Evolutionary conservation across 2,888 invertebrate genomes (phyloP).

Genomic region (Sphecodes monilicornis): DNA sequence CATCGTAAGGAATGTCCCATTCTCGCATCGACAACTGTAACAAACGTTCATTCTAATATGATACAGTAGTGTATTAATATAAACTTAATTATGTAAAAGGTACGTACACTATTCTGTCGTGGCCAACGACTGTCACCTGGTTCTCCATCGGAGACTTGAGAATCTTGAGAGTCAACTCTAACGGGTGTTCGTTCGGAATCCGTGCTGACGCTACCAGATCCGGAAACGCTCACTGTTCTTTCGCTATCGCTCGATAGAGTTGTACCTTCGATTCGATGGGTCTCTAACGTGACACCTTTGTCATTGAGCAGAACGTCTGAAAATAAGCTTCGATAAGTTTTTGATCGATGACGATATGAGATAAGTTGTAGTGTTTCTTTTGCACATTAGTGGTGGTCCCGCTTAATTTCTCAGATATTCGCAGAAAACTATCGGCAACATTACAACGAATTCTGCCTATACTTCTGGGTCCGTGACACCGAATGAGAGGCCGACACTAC

Average conservation of each 20-base stretch:
- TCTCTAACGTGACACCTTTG: constrained; percentile 86
- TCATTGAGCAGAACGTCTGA: constrained; percentile 82
- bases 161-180: constrained; percentile 93
- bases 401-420: no score
- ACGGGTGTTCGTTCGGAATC: constrained; percentile 94
- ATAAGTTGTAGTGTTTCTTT: no score
- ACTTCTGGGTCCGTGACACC: no score
- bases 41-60: constrained; percentile 76
- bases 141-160: constrained; percentile 89
- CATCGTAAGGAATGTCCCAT: constrained; percentile 99
- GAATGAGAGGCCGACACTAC: no score
- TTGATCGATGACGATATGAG: background rate
- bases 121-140: constrained; percentile 88
- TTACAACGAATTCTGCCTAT: no score
- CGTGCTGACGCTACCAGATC: constrained; percentile 90
- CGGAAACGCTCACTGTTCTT: constrained; percentile 90
- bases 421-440: no score
- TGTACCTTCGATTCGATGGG: constrained; percentile 86
- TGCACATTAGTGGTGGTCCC: no score
- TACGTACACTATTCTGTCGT: constrained; percentile 91
- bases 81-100: constrained; percentile 9
- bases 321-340: constrained; percentile 33
- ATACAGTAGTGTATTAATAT: constrained; percentile 64
- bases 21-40: constrained; percentile 91
- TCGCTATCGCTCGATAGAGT: constrained; percentile 89